Evolutionary conservation across 2,113 vertebrate genomes (phyloP).

Genomic region (Theropithecus gelada): DNA sequence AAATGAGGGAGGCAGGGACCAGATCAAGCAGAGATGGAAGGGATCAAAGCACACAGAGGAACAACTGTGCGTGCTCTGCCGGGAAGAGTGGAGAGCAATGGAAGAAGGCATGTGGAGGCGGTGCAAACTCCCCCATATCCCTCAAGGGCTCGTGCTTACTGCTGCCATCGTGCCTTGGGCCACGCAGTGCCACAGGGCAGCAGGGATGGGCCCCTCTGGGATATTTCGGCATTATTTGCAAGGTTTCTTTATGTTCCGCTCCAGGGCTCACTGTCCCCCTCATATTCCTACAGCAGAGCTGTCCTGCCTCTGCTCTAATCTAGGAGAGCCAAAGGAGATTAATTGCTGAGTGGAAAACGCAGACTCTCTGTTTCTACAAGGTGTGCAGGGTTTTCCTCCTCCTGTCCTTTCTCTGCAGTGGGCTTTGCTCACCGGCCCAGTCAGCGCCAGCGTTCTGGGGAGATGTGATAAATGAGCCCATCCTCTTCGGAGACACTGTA

Average conservation of each 20-base stretch:
- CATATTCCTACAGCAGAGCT: not conserved
- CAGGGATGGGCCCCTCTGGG: not conserved
- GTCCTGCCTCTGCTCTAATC: not conserved
- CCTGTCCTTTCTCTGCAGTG: not conserved
- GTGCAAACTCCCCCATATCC: no score
- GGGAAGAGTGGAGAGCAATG: not conserved
- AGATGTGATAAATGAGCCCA: constrained; percentile 52
- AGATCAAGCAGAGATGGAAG: not conserved
- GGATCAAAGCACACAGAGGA: not conserved
- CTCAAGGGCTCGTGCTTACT: accelerated
- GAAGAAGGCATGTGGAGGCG: not conserved
- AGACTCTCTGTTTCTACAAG: not conserved
- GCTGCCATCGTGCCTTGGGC: not conserved
- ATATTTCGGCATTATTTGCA: not conserved
- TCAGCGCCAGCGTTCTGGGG: not conserved
- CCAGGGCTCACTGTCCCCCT: not conserved
- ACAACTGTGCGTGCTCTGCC: not conserved
- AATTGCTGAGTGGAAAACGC: not conserved
- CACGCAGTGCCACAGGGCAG: not conserved
- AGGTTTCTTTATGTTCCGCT: not conserved
- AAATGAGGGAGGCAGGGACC: not conserved
- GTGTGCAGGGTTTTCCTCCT: not conserved
- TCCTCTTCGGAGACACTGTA: constrained; percentile 16
- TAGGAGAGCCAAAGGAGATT: not conserved
- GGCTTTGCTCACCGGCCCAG: not conserved